These are phyloP conservation scores for Theocolax elegans DNA, from an alignment of 1,140 invertebrate species.

Conservation along the genomic window DNA sequence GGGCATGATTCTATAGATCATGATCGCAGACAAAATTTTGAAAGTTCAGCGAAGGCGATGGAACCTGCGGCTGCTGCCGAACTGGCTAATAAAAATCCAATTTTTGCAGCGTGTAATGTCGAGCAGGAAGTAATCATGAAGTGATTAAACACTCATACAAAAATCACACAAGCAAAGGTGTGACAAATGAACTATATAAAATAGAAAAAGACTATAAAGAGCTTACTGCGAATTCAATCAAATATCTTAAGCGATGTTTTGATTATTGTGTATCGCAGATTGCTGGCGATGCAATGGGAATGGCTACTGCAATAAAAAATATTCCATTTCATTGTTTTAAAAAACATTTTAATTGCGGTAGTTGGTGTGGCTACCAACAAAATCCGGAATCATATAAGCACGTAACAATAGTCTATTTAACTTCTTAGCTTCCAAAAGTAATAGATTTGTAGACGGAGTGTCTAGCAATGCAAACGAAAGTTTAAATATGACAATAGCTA, in stretches of 20 bases:
- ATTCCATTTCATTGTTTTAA: slow-evolving; percentile 1
- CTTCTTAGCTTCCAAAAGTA: slow-evolving; percentile 8
- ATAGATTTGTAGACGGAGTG: slow-evolving; percentile 16
- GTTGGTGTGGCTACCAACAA: slow-evolving; percentile 4
- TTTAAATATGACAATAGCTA: too few species aligned
- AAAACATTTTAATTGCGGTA: slow-evolving; percentile 1
- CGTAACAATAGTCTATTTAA: slow-evolving; percentile 4
- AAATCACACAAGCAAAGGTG: slow-evolving; percentile 25
- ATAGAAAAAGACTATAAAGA: slow-evolving; percentile 21
- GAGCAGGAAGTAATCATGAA: slow-evolving; percentile 3
- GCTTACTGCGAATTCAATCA: slow-evolving; percentile 5
- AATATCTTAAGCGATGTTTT: slow-evolving; percentile 5
- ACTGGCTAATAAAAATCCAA: neutral
- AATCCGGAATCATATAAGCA: slow-evolving; percentile 5
- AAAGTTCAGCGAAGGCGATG: slow-evolving; percentile 7
- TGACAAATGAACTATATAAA: slow-evolving; percentile 9
- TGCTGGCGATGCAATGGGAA: neutral
- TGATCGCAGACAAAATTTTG: neutral
- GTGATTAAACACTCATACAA: slow-evolving; percentile 4
- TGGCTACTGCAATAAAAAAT: slow-evolving; percentile 3
- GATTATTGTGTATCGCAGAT: slow-evolving; percentile 9
- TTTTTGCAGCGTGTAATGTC: slow-evolving; percentile 5
- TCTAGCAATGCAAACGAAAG: slow-evolving; percentile 36
- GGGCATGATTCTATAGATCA: neutral
- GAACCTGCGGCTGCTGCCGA: neutral